Evolutionary conservation across 2,888 invertebrate species (phyloP).

Genomic region (Drosophila kanekoi): DNA sequence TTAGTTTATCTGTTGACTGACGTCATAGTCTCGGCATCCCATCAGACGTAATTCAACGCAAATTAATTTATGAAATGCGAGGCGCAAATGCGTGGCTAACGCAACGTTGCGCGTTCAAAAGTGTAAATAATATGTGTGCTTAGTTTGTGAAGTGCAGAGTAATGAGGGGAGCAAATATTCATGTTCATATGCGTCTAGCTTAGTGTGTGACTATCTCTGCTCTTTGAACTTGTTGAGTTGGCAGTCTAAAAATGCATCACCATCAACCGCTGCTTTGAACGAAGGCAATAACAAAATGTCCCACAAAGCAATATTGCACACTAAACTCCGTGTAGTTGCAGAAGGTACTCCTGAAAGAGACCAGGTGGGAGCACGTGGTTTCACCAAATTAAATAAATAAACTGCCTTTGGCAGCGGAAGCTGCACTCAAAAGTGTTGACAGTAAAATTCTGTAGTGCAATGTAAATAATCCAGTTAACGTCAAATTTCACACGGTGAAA

Average conservation of each 20-base stretch:
- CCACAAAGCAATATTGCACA: conserved; percentile 15
- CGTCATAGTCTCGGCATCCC: conserved; percentile 16
- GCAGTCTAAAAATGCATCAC: conserved; percentile 41
- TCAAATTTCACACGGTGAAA: conserved; percentile 4
- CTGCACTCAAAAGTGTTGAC: conserved; percentile 52
- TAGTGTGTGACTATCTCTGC: conserved; percentile 18
- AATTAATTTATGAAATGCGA: conserved; percentile 78
- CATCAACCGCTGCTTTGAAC: conserved; percentile 25
- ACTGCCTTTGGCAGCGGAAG: conserved; percentile 44
- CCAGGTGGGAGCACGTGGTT: conserved; percentile 2
- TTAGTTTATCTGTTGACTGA: conserved; percentile 72
- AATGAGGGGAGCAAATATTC: conserved; percentile 5
- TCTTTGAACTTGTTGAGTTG: conserved; percentile 23
- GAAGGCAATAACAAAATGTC: conserved; percentile 55
- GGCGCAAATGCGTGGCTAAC: conserved; percentile 64
- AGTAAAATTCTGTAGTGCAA: conserved; percentile 49
- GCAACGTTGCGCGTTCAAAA: conserved; percentile 78
- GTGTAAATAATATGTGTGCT: conserved; percentile 78
- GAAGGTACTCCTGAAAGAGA: neutral
- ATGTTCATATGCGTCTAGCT: conserved; percentile 6
- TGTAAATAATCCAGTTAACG: conserved; percentile 46
- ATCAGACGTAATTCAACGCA: conserved; percentile 81
- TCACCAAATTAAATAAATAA: conserved; percentile 53
- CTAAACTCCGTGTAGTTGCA: neutral
- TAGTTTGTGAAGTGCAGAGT: conserved; percentile 47